Evolutionary conservation across 1,140 invertebrate genomes (phyloP), one percentile per base, ranked within the genome.

Genomic region (Phocides pigmalion): DNA sequence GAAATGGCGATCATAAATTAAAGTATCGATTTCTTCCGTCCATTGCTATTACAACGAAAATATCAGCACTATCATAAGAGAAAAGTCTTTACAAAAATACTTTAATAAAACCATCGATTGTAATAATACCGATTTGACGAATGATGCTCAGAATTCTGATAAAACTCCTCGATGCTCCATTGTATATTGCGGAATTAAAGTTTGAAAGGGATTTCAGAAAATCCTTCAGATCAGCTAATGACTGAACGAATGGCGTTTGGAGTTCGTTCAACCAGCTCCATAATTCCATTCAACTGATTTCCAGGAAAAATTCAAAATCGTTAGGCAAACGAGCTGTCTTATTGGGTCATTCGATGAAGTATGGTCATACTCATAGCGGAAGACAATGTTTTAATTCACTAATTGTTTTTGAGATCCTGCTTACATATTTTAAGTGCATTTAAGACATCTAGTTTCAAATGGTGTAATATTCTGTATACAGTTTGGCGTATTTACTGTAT

Each of bases 291-390:
- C 63, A 42, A 63, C 37, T 50, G 63, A 56, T 59, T 56, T 67
- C 32, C 62, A 58, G 61, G 39, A 58, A 65, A 72, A 72, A 72
- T 64, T 63, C 54, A 69, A 68, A 68, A 72, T 68, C 66, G 66
- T 72, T 72, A 72, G 64, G 66, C 64, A 72, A 68, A 72, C 66
- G 70, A 66, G 58, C 63, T 62, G 61, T 68, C 67, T 73, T 70
- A 70, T 67, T 67, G 71, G 58, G 58, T 65, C 66, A 63, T 69
- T 66, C 47, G 11, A 62, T 39, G 39, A 16, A 14, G 8, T 8
- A 16, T 8, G 20, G 63, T 22, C 14, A 4, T 15, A 59, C 6
- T 66, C 1, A 11, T 22, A 66, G 47, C 54, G 64, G 12, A 9
- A 64, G 25, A 35, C 46, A n/a, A 3, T 14, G 3, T 39, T 35